Percentiles rank a stretch among this genome's conserved stretches.
Evolutionary conservation across 2,113 vertebrate genomes (phyloP).

Genomic region (Nycticorax nycticorax): DNA sequence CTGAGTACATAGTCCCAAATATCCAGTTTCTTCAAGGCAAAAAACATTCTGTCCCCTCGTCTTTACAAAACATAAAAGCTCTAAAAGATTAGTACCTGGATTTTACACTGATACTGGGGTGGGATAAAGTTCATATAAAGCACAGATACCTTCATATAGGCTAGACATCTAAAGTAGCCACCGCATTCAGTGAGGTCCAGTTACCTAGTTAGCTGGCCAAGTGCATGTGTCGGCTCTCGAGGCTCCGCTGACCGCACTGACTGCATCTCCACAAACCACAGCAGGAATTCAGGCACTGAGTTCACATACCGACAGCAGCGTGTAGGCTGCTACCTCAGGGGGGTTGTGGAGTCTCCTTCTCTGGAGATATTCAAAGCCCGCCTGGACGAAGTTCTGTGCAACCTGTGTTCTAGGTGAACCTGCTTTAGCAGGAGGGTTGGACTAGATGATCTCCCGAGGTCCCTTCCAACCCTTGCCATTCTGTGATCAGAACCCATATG

Average conservation of each 20-base stretch:
- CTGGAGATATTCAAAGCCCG: too few species aligned
- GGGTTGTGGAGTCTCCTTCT: too few species aligned
- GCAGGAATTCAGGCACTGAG: neutral
- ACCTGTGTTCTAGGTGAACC: too few species aligned
- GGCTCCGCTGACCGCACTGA: neutral
- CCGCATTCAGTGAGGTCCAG: neutral
- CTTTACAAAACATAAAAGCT: neutral
- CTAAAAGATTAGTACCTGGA: neutral
- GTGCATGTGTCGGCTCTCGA: neutral
- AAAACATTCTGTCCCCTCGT: neutral
- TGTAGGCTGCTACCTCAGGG: neutral
- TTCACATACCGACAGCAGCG: neutral
- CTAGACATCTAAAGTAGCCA: neutral
- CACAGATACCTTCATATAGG: neutral
- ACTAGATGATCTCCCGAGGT: too few species aligned
- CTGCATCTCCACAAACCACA: neutral
- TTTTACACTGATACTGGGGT: neutral
- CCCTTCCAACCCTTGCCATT: too few species aligned
- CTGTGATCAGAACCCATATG: neutral
- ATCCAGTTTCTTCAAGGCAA: neutral
- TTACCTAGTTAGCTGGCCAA: neutral
- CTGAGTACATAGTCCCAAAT: neutral
- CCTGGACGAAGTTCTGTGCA: too few species aligned
- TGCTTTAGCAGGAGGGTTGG: too few species aligned
- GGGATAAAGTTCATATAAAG: neutral